Evolutionary conservation across 35 echinoderm and acorn worm genomes (phyloP), one percentile per base, ranked within the genome.

Genomic region (Amphiura filiformis): DNA sequence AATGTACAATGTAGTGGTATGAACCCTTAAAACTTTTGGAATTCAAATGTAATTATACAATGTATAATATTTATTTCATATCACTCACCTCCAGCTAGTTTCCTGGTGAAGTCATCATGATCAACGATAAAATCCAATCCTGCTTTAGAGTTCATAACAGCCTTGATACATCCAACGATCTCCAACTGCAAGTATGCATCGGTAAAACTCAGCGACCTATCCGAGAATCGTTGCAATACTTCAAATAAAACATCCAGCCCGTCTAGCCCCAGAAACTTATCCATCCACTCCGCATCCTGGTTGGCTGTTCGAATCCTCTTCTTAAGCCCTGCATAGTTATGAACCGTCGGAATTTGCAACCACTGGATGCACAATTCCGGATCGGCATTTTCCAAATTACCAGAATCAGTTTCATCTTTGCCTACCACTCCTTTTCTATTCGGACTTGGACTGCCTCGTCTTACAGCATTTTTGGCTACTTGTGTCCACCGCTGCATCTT

Each of bases 311-410:
- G 30, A 17, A 93, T 93, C 37, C 87, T 75, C 83, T 93, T 94
- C 81, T 95, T 99, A 82, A 99, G 85, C 32, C 96, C 96, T 0
- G 90, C 78, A 79, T 99, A 99, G 64, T 99, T 99, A 35, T 94
- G 84, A 39, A 99, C 80, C 15, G 93, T 85, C 9, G 96, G 96
- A 31, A 99, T 88, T 28, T 83, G 86, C 1, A 99, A 86, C 26
- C 94, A 87, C 78, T 94, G 93, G 87, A 99, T 99, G 85, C 96
- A 99, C 26, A 99, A 87, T 75, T 99, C 96, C 11, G 96, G 96
- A 26, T 99, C 96, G 33, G 81, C 80, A 84, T 94, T 98, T 82
- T 98, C 96, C 83, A 98, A 77, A 39, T 80, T 94, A 37, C 38
- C 89, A 76, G 65, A 80, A 70, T 70, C 61, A n/a, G 61, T n/a